phyloP scores from a whole-genome alignment of 2,888 invertebrate genomes.

The Pherbina coryleti region DNA sequence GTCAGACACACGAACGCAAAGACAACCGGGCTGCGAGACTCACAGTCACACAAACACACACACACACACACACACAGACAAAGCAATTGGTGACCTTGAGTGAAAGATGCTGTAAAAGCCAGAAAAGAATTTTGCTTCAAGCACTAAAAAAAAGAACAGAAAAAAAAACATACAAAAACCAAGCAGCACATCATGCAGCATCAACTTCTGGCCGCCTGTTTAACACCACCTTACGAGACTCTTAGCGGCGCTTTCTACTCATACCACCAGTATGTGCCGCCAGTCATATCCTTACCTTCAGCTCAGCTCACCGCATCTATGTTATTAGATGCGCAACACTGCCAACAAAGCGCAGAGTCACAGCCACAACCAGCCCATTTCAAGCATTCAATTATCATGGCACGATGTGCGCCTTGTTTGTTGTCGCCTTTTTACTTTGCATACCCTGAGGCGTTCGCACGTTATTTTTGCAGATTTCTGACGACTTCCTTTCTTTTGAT shows the following conservation, averaged over 20 bases:
- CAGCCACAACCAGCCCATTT: neutral
- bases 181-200: neutral
- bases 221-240: neutral
- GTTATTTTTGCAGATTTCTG: neutral
- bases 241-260: neutral
- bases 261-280: too few species aligned
- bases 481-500: neutral
- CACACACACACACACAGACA: neutral
- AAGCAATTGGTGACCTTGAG: neutral
- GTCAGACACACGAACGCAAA: neutral
- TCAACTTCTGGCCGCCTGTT: neutral
- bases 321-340: neutral
- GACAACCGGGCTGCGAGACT: neutral
- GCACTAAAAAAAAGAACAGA: neutral
- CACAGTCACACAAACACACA: neutral
- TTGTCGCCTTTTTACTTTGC: conserved; percentile 16
- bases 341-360: neutral
- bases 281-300: neutral
- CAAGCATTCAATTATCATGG: neutral
- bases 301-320: neutral
- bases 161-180: neutral
- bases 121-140: too few species aligned
- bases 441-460: conserved; percentile 25
- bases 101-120: neutral
- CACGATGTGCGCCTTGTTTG: neutral